Conservation (phyloP, 2,797 vertebrate genomes). For the Hippocampus kuda region DNA sequence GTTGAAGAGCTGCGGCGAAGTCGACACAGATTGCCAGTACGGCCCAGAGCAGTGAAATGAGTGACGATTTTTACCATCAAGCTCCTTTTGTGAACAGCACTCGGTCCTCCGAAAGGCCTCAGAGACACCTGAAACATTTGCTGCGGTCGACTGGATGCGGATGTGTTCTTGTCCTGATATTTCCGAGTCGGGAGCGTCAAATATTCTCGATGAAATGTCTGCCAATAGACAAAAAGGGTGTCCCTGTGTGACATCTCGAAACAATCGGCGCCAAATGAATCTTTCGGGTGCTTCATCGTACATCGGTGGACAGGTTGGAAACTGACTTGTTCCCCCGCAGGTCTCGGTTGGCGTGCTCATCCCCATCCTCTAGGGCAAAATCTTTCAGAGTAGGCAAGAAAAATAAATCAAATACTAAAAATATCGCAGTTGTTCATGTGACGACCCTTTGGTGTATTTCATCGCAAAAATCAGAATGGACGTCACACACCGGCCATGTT, state of each 20-base stretch:
- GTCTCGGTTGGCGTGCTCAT: conserved; percentile 55
- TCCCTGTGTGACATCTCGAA: conserved; percentile 4
- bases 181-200: conserved; percentile 78
- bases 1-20: no score
- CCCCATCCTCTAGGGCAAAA: conserved; percentile 67
- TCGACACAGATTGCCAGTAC: no score
- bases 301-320: conserved; percentile 79
- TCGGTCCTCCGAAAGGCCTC: conserved; percentile 52
- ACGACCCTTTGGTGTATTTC: background rate
- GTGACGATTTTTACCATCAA: conserved; percentile 62
- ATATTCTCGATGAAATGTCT: conserved; percentile 77
- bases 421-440: conserved; percentile 1
- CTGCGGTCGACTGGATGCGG: conserved; percentile 54
- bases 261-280: background rate
- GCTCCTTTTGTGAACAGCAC: conserved; percentile 42
- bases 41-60: background rate
- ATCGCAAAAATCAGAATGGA: background rate
- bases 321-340: conserved; percentile 68
- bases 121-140: conserved; percentile 60
- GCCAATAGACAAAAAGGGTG: conserved; percentile 39
- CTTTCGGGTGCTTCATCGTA: conserved; percentile 26
- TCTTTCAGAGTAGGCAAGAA: conserved; percentile 46
- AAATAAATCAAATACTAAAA: conserved; percentile 11
- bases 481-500: conserved; percentile 76
- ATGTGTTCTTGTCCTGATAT: conserved; percentile 65